Evolutionary conservation across 92 coral and sea anemone genomes (phyloP), one percentile per base, ranked within the genome.

Genomic region (Actinernus sp.): DNA sequence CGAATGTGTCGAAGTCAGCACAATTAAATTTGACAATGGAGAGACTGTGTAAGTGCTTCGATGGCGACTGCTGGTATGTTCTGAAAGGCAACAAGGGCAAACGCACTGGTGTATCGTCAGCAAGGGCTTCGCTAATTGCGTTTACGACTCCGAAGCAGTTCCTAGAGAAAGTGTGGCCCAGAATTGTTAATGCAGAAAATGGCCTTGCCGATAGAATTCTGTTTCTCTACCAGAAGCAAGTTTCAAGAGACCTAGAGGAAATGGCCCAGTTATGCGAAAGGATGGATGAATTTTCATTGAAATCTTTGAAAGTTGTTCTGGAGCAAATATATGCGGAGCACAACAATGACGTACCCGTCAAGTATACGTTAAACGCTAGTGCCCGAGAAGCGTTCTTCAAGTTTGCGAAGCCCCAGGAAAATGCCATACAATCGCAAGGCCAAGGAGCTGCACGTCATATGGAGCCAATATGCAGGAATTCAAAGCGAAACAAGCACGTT

Each of bases 361-460:
- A 61, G 58, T 71, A 61, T 67, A 39, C 64, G 31, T 40, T 80
- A 1, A 70, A 2, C 41, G 65, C 81, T n/a, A 50, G 30, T 50
- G 87, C 87, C 2, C 71, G 54, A n/a, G 74, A 73, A 27, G 74
- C 68, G 43, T 82, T 63, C 47, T 82, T 73, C 50, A 73, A 82
- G 59, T 84, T 82, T 32, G 77, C 88, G 11, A 82, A 82, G 49
- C 83, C 77, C 28, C 76, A 65, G 52, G 78, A 82, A 52, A 55
- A 59, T 30, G 61, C 29, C 23, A 26, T 46, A 19, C 57, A 51
- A 10, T 77, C 84, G 13, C 19, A n/a, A n/a, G n/a, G n/a, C n/a
- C n/a, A n/a, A n/a, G 11, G 21, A 18, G 52, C 52, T 45, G 52
- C 52, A 8, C 7, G 8, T 7, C 18, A 12, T 45, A 23, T 12